These are phyloP conservation scores for Amblyopsis rosae DNA, from an alignment of 2,113 vertebrate genomes.

Conservation along the genomic window DNA sequence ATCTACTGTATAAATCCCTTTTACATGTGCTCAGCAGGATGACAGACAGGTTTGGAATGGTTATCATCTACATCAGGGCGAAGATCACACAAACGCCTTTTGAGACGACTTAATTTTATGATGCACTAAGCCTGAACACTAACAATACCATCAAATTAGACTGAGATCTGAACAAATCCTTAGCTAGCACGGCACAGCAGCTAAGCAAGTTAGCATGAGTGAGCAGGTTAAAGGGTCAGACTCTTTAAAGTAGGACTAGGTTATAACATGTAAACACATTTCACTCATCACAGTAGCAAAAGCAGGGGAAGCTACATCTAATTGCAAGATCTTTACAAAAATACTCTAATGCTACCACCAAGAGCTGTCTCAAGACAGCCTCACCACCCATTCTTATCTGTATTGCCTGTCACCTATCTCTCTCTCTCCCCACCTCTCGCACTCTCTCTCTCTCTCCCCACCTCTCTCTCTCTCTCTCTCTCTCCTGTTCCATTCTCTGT, in stretches of 20 bases:
- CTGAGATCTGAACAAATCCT: slow-evolving; percentile 24
- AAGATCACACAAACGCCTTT: slow-evolving; percentile 23
- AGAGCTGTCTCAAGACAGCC: slow-evolving; percentile 28
- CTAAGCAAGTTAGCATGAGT: slow-evolving; percentile 27
- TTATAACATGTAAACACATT: slow-evolving; percentile 48
- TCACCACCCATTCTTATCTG: slow-evolving; percentile 5
- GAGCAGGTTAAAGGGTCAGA: slow-evolving; percentile 28
- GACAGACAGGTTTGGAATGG: slow-evolving; percentile 26
- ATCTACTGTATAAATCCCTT: neutral
- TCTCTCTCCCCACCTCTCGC: slow-evolving; percentile 10
- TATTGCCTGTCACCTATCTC: slow-evolving; percentile 3
- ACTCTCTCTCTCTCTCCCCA: slow-evolving; percentile 7
- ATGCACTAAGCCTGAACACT: slow-evolving; percentile 48
- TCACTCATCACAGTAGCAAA: slow-evolving; percentile 60
- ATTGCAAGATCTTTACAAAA: slow-evolving; percentile 60
- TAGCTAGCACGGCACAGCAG: slow-evolving; percentile 22
- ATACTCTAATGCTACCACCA: slow-evolving; percentile 40
- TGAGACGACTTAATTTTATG: slow-evolving; percentile 15
- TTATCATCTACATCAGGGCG: slow-evolving; percentile 14
- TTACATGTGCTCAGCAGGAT: slow-evolving; percentile 1
- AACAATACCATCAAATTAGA: slow-evolving; percentile 35
- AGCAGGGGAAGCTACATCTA: slow-evolving; percentile 48
- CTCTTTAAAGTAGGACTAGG: slow-evolving; percentile 6
- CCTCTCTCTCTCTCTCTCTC: neutral
- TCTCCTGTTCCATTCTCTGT: neutral